A percentile compares a stretch with the other conserved stretches of the same genome.
Evolutionary conservation across 1,140 invertebrate genomes (phyloP).

Genomic region (Macrobrachium nipponense): DNA sequence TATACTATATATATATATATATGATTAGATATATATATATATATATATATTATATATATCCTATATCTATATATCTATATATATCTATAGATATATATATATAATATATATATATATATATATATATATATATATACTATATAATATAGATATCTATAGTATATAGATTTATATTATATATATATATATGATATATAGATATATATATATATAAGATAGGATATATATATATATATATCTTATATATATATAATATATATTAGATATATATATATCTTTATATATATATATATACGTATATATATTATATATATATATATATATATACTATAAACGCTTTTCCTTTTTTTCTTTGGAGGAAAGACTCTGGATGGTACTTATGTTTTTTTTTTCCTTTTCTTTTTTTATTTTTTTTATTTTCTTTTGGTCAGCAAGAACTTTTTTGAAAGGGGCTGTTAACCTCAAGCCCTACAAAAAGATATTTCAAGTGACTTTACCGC

Average conservation of each 20-base stretch:
- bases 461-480: too few relatives aligned
- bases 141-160: too few relatives aligned
- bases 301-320: constrained; percentile 20
- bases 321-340: not conserved
- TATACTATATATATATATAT: too few relatives aligned
- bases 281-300: constrained; percentile 5
- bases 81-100: too few relatives aligned
- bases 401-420: too few relatives aligned
- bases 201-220: constrained; percentile 21
- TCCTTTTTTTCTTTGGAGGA: too few relatives aligned
- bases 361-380: too few relatives aligned
- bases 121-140: constrained; percentile 14
- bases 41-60: constrained; percentile 1
- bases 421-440: too few relatives aligned
- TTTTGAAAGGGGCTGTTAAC: too few relatives aligned
- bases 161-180: too few relatives aligned
- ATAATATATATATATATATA: constrained; percentile 14
- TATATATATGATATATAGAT: constrained; percentile 1
- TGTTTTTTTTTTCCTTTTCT: too few relatives aligned
- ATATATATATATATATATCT: constrained; percentile 6
- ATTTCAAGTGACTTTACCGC: too few relatives aligned
- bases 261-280: constrained; percentile 2
- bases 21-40: constrained; percentile 10
- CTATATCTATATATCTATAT: constrained; percentile 8
- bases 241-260: constrained; percentile 14